Base-by-base conservation (phyloP, 2,113 vertebrate genomes). In the Scomber scombrus region DNA sequence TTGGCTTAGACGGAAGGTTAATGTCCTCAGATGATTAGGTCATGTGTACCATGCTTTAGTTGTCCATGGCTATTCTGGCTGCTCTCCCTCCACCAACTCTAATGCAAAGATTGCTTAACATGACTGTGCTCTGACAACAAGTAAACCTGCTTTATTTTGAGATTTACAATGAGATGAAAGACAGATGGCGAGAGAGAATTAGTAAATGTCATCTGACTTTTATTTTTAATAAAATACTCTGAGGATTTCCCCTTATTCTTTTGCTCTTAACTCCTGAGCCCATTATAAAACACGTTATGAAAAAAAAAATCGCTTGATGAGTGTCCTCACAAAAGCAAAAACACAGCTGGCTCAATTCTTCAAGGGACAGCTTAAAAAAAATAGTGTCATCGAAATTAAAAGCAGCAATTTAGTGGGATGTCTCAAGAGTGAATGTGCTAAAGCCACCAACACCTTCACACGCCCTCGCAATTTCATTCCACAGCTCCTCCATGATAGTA, bases 11-110 rank as follows among this genome's bases (percentile, higher is more conserved):
- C 0, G 3, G 40, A 26, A 43, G n/a, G 68, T 56, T 40, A 77
- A 80, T 40, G 71, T 58, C 72, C 58, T 86, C 50, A 75, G 61
- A 88, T 71, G 62, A 86, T 87, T 52, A 81, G 54, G 67, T 34
- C 14, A 78, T 54, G 71, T 55, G 65, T 73, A 46, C 68, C 52
- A 50, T 68, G 65, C 51, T 66, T 50, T 40, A 66, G 40, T 31
- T 66, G 50, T 50, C 46, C 2, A 6, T 43, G 52, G 60, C 34
- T 43, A 46, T 45, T 69, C 29, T 2, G 63, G 34, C 54, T 23
- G 50, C 64, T 67, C 5, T 72, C 51, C 15, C n/a, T 72, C 49
- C 50, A 29, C 23, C 47, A 50, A 18, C 8, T 67, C 51, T 31
- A n/a, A 55, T 34, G 65, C 61, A 72, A 45, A 68, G 45, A 49